Percentiles rank a stretch among this genome's conserved stretches.
These are phyloP conservation scores for Coptotermes formosanus DNA, from an alignment of 1,140 invertebrate species.

Conservation along the genomic window DNA sequence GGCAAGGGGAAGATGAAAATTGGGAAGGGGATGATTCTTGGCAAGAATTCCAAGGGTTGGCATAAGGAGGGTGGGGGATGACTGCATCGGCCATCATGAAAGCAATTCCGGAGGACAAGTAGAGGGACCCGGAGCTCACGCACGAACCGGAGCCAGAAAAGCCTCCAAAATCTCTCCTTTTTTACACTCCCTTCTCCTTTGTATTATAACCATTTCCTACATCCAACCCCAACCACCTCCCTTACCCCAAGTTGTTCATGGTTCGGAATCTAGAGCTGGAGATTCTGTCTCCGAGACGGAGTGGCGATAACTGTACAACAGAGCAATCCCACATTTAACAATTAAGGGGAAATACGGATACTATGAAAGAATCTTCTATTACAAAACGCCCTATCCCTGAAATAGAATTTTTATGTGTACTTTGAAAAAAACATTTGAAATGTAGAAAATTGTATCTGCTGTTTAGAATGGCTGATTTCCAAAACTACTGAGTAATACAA, in stretches of 20 bases:
- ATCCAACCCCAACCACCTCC: background rate
- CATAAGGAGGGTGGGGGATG: background rate
- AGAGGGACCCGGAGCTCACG: background rate
- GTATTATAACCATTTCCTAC: background rate
- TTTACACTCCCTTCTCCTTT: background rate
- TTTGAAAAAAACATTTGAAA: too few species aligned
- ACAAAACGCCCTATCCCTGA: too few species aligned
- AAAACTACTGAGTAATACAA: too few species aligned
- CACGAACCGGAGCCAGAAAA: background rate
- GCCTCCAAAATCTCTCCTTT: background rate
- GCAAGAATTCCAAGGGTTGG: background rate
- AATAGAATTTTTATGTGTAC: too few species aligned
- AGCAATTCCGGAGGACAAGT: constrained; percentile 5
- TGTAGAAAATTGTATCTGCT: too few species aligned
- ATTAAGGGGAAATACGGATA: background rate
- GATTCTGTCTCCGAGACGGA: background rate
- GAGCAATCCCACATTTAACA: background rate
- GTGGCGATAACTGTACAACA: background rate
- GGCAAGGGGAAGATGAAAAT: background rate
- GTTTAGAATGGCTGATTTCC: too few species aligned
- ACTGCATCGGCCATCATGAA: constrained; percentile 17
- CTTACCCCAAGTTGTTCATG: background rate
- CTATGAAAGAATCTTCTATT: too few species aligned
- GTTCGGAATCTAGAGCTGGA: background rate
- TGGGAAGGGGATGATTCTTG: background rate